These are phyloP conservation scores for Potamarius usumacintae DNA, from an alignment of 2,113 vertebrate genomes.

Conservation along the genomic window DNA sequence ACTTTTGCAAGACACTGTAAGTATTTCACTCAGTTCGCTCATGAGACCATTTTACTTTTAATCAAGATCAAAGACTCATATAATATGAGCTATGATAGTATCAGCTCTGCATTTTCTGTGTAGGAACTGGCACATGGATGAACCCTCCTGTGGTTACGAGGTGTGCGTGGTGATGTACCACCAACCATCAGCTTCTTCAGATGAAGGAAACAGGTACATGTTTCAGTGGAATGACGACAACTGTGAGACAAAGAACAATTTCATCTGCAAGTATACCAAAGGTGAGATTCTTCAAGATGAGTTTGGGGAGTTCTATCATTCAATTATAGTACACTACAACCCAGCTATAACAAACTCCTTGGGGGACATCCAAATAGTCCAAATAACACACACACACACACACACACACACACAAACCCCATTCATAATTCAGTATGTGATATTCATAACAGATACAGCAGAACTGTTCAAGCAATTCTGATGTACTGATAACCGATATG, in stretches of 20 bases:
- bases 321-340: not conserved
- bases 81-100: not conserved
- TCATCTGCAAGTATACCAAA: slow-evolving; percentile 92
- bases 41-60: not conserved
- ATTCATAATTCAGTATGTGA: not conserved
- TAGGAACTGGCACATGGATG: slow-evolving; percentile 96
- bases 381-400: no score
- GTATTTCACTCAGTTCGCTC: not conserved
- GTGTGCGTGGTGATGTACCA: slow-evolving; percentile 96
- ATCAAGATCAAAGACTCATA: not conserved
- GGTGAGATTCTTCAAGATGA: slow-evolving; percentile 68
- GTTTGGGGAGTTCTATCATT: not conserved
- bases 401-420: not conserved
- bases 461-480: not conserved
- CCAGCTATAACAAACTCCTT: no score
- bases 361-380: no score
- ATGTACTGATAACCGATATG: slow-evolving; percentile 8
- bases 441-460: not conserved
- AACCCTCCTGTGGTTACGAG: slow-evolving; percentile 92
- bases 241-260: slow-evolving; percentile 94
- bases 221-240: slow-evolving; percentile 97
- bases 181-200: slow-evolving; percentile 85
- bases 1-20: no score
- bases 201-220: slow-evolving; percentile 83
- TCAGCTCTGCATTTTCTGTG: slow-evolving; percentile 15